Evolutionary conservation across 2,113 vertebrate genomes (phyloP).

Genomic region (Phylloscopus trochilus): DNA sequence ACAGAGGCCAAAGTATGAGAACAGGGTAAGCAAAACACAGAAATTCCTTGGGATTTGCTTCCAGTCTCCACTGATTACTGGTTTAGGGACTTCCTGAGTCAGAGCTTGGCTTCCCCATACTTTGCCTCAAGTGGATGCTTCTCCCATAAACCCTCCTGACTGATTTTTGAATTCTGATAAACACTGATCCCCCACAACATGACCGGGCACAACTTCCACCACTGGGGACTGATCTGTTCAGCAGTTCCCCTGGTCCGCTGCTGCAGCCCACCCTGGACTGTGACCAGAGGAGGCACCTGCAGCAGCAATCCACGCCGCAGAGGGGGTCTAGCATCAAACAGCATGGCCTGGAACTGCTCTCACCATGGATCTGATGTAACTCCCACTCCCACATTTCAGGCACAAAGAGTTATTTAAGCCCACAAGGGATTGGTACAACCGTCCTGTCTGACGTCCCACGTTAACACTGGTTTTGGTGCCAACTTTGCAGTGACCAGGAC

Average conservation of each 20-base stretch:
- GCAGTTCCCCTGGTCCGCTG: background rate
- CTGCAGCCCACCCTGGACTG: background rate
- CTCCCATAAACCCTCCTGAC: background rate
- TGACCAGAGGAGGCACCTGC: background rate
- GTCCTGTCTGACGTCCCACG: background rate
- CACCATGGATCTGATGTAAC: rapidly evolving
- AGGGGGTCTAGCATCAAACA: background rate
- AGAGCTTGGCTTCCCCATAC: background rate
- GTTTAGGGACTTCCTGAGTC: background rate
- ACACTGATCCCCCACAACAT: background rate
- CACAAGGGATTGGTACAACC: background rate
- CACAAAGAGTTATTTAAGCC: background rate
- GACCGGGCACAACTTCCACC: rapidly evolving
- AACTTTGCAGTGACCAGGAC: background rate
- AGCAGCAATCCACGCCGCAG: background rate
- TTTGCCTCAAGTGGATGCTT: background rate
- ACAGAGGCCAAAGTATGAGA: background rate
- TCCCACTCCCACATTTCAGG: background rate
- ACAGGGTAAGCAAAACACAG: background rate
- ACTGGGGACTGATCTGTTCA: background rate
- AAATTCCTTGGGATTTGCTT: background rate
- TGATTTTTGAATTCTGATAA: background rate
- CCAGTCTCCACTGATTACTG: conserved; percentile 7
- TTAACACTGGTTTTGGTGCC: background rate
- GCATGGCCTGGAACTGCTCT: background rate